Evolutionary conservation across 30 jellyfish, hydroid and myxozoan genomes (phyloP).

Genomic region (Turritopsis dohrnii): DNA sequence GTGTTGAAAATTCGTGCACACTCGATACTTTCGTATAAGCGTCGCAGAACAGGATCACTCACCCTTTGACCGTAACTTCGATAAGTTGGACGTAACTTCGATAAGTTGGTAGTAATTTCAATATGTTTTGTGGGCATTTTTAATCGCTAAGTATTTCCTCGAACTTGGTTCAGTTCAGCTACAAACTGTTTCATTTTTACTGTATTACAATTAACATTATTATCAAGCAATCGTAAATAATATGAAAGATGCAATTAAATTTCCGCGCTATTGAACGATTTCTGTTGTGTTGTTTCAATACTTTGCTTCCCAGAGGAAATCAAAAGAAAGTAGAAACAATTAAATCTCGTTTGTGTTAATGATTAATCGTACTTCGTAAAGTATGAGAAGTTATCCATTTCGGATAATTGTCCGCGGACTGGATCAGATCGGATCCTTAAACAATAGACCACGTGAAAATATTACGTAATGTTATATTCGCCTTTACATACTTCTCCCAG

Average conservation of each 20-base stretch:
- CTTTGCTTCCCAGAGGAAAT: neutral
- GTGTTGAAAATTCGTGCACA: slow-evolving; percentile 8
- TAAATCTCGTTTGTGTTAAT: neutral
- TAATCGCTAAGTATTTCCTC: neutral
- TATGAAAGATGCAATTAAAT: neutral
- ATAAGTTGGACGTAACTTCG: slow-evolving; percentile 8
- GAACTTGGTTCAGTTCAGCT: too few relatives aligned
- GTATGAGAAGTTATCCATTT: neutral
- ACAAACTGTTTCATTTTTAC: too few relatives aligned
- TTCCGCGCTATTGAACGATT: neutral
- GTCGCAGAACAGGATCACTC: neutral
- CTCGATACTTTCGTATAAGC: slow-evolving; percentile 4
- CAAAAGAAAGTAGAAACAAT: neutral
- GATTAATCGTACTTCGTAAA: too few relatives aligned
- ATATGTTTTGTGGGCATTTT: neutral
- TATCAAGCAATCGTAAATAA: too few relatives aligned
- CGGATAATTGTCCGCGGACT: too few relatives aligned
- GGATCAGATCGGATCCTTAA: too few relatives aligned
- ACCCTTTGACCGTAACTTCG: neutral
- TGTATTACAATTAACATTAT: too few relatives aligned
- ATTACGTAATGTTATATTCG: too few relatives aligned
- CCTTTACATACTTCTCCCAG: too few relatives aligned
- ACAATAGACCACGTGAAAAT: too few relatives aligned
- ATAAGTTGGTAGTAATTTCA: neutral
- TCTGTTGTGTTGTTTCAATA: neutral